A percentile compares a stretch with the other conserved stretches of the same genome.
Conservation (phyloP, 2,797 vertebrate species). For the Myotis myotis region DNA sequence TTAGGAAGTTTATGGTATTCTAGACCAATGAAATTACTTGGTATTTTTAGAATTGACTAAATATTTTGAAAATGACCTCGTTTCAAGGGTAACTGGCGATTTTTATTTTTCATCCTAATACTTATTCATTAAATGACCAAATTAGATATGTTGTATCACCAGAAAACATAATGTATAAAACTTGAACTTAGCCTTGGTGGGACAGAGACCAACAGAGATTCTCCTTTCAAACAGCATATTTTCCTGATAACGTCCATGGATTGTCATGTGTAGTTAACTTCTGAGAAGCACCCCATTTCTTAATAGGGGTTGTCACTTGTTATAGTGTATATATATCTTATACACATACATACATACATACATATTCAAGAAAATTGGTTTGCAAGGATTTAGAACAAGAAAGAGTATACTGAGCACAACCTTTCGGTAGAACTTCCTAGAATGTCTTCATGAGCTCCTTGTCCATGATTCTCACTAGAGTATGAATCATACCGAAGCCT, state of each 20-base stretch:
- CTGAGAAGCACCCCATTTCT: background rate
- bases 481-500: background rate
- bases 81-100: constrained; percentile 73
- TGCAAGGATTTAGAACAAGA: background rate
- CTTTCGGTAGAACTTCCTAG: background rate
- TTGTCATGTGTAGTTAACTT: background rate
- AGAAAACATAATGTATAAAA: background rate
- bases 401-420: background rate
- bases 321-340: background rate
- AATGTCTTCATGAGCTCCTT: background rate
- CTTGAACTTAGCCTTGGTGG: background rate
- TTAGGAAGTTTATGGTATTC: constrained; percentile 60
- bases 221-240: background rate
- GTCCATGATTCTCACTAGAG: background rate
- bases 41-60: constrained; percentile 80
- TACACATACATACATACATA: background rate
- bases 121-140: constrained; percentile 8
- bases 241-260: background rate
- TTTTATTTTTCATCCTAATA: constrained; percentile 63
- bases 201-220: background rate
- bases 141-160: background rate
- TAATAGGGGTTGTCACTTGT: background rate
- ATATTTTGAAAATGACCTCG: constrained; percentile 81
- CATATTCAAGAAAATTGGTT: background rate
- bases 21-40: constrained; percentile 79